Conservation (phyloP, 1,140 invertebrate species). For the Zaprionus nigranus region DNA sequence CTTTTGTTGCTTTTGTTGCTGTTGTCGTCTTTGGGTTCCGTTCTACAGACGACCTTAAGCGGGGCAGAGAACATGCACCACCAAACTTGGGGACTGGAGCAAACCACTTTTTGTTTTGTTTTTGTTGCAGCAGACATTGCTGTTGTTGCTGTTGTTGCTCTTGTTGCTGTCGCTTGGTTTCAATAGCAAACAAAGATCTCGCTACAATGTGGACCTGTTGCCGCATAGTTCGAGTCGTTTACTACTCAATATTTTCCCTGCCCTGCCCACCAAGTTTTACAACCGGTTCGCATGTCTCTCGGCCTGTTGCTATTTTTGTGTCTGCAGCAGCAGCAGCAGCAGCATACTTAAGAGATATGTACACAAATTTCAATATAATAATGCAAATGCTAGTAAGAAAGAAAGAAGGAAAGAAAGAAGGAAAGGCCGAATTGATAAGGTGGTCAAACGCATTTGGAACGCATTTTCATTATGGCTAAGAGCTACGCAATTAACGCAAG, state of each 20-base stretch:
- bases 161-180: slow-evolving; percentile 28
- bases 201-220: slow-evolving; percentile 63
- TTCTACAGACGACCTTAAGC: slow-evolving; percentile 80
- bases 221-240: slow-evolving; percentile 60
- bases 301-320: slow-evolving; percentile 66
- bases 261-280: slow-evolving; percentile 53
- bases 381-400: slow-evolving; percentile 4
- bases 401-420: background rate
- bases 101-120: slow-evolving; percentile 62
- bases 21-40: slow-evolving; percentile 61
- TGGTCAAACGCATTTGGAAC: slow-evolving; percentile 13
- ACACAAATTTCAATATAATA: slow-evolving; percentile 9
- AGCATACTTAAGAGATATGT: slow-evolving; percentile 28
- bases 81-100: slow-evolving; percentile 75
- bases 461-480: slow-evolving; percentile 44
- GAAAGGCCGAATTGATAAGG: slow-evolving; percentile 3
- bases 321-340: slow-evolving; percentile 20
- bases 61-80: slow-evolving; percentile 45
- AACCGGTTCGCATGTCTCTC: slow-evolving; percentile 58
- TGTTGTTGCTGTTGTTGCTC: slow-evolving; percentile 36
- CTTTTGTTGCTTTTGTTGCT: slow-evolving; percentile 30
- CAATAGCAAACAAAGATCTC: slow-evolving; percentile 15
- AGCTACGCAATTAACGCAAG: slow-evolving; percentile 21
- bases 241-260: slow-evolving; percentile 41
- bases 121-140: slow-evolving; percentile 22